Base-by-base conservation (phyloP, 2,113 vertebrate genomes). In the Himantopus leucocephalus region DNA sequence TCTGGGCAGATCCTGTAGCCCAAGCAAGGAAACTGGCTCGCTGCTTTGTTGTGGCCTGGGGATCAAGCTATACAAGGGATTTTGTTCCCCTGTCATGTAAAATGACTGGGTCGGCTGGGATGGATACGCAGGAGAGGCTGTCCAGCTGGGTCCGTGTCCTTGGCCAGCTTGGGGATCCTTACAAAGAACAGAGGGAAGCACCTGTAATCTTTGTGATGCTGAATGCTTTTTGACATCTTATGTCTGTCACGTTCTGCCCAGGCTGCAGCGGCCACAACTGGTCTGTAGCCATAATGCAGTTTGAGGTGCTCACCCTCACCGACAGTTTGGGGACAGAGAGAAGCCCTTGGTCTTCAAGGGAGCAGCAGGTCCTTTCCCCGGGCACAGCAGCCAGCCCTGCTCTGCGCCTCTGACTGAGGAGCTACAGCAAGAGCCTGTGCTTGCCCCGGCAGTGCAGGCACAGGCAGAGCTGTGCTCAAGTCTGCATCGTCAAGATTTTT, bases 361-460 rank as follows among this genome's bases (percentile, higher is more conserved):
- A 64, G 43, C 22, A 21, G 67, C 16, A 50, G 48, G 32, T 48
- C n/a, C 52, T 43, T 30, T 66, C 39, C 16, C 32, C 1, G 2
- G 26, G 34, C 20, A 9, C 22, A 43, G 70, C 58, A 26, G 27
- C 32, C 47, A 47, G 43, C 21, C 43, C 48, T 1, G 3, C 18
- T 43, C 17, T 52, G 41, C 2, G 0, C 71, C 47, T 58, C 30
- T 0, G 0, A 12, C 11, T 39, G 63, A 60, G 37, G 41, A 70
- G 41, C 68, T 39, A 19, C 1, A 2, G 34, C n/a, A 73, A 8
- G 20, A 94, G 32, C 32, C 32, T 26, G 34, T 16, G 26, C 11
- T 63, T 30, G 9, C 8, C 3, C 2, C 1, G 8, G n/a, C 48
- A 48, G 15, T 76, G 29, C 53, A 0, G 1, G 35, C 30, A 3